Evolutionary conservation across 2,797 vertebrate species (phyloP), one percentile per base, ranked within the genome.

Genomic region (Tarsius wallacei): DNA sequence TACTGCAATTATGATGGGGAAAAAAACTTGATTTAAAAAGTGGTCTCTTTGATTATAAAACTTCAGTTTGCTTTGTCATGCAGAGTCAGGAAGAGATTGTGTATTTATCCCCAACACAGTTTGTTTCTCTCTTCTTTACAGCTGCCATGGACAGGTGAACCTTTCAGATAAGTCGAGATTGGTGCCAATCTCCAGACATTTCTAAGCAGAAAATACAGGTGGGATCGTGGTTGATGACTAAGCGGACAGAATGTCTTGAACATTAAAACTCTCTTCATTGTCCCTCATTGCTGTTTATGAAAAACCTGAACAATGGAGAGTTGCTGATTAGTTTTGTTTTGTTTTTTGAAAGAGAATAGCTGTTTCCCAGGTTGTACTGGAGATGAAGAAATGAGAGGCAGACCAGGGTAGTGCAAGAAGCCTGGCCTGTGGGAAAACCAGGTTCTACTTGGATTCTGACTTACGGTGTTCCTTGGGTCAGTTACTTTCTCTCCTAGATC

Each of bases 21-120:
- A 83, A 64, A 63, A 78, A n/a, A 26, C 26, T 87, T 82, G 7
- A 55, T 80, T 7, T 59, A 53, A 86, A 95, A 89, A 49, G 21
- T 57, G 42, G 8, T 84, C 28, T 80, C 21, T 53, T 78, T 88
- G 57, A 64, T 87, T 74, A 88, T 42, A 87, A 87, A 92, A 83
- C 47, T 55, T 42, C 21, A 86, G n/a, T 73, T 90, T 55, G 33
- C 22, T n/a, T 91, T 93, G 82, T 24, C 24, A 8, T 22, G 55
- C 42, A 36, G 22, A 64, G 22, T 49, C 36, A 53, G 21, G 33
- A 57, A 84, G 66, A 77, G 55, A 26, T 17, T 33, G 14, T 36
- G 9, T 1, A 7, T 78, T 77, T 91, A 42, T 74, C 42, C 16
- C 59, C 8, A 55, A 5, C 55, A 19, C 24, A 74, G 8, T 21